Percentiles rank a stretch among this genome's conserved stretches.
Evolutionary conservation across 2,888 invertebrate genomes (phyloP).

Genomic region (Phalera bucephala): DNA sequence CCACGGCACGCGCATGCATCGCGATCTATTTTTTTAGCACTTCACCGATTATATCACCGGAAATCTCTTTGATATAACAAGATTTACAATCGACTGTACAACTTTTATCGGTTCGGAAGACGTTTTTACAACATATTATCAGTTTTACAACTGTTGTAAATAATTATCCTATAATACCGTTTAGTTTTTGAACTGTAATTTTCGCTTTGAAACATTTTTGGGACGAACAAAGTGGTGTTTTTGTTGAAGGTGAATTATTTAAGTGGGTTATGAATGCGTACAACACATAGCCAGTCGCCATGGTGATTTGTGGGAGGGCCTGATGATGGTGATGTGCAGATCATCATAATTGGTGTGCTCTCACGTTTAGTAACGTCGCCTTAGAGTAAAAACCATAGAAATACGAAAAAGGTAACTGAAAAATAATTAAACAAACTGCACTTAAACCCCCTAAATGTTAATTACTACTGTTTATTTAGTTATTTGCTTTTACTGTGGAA

Average conservation of each 20-base stretch:
- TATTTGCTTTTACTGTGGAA: no score
- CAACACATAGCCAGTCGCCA: no score
- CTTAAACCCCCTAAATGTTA: no score
- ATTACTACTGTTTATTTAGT: no score
- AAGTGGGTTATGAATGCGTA: neutral
- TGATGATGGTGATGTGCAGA: no score
- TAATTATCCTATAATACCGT: slow-evolving; percentile 17
- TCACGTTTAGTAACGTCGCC: no score
- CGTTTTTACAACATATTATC: slow-evolving; percentile 32
- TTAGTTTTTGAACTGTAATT: slow-evolving; percentile 6
- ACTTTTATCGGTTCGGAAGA: slow-evolving; percentile 20
- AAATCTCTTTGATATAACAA: slow-evolving; percentile 30
- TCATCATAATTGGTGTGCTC: no score
- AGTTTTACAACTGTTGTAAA: slow-evolving; percentile 29
- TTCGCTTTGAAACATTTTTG: slow-evolving; percentile 6
- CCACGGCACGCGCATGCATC: neutral
- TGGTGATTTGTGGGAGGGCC: no score
- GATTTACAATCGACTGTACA: slow-evolving; percentile 27
- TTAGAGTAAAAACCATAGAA: no score
- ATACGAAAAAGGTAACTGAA: no score
- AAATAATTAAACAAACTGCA: no score
- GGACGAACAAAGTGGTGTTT: neutral
- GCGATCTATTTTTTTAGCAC: slow-evolving; percentile 2
- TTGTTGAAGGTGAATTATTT: neutral
- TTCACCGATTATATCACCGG: slow-evolving; percentile 11